Evolutionary conservation across 2,888 invertebrate species (phyloP).

Genomic region (Scaeva pyrastri): DNA sequence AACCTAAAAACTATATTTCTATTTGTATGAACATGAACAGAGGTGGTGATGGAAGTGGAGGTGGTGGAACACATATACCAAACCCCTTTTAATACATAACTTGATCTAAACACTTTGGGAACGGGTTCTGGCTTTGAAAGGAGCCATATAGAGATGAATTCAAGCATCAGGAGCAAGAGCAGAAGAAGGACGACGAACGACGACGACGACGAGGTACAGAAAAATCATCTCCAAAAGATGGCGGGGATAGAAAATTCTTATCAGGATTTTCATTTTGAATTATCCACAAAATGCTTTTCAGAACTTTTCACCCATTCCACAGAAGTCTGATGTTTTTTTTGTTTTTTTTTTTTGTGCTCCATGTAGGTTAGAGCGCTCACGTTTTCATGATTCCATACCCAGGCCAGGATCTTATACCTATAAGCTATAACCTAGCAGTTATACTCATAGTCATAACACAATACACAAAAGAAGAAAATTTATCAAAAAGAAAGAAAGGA

Average conservation of each 20-base stretch:
- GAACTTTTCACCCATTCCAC: slow-evolving; percentile 59
- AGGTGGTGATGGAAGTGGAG: neutral
- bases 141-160: neutral
- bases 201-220: slow-evolving; percentile 29
- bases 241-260: slow-evolving; percentile 73
- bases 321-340: slow-evolving; percentile 17
- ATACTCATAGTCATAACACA: slow-evolving; percentile 58
- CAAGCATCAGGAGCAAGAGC: too few species aligned
- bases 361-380: slow-evolving; percentile 39
- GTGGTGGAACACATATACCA: neutral
- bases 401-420: slow-evolving; percentile 46
- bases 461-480: slow-evolving; percentile 67
- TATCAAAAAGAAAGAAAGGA: slow-evolving; percentile 69
- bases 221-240: slow-evolving; percentile 68
- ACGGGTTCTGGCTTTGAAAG: slow-evolving; percentile 42
- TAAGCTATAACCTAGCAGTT: slow-evolving; percentile 16
- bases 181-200: neutral
- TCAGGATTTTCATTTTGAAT: slow-evolving; percentile 76
- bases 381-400: slow-evolving; percentile 42
- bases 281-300: slow-evolving; percentile 76
- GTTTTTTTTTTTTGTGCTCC: too few species aligned
- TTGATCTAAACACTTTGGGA: neutral
- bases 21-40: neutral
- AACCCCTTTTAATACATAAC: slow-evolving; percentile 34
- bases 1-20: slow-evolving; percentile 54